Percentiles rank a stretch among this genome's conserved stretches.
phyloP scores from a whole-genome alignment of 1,140 invertebrate genomes.

The Pseudomyrmex cubaensis region DNA sequence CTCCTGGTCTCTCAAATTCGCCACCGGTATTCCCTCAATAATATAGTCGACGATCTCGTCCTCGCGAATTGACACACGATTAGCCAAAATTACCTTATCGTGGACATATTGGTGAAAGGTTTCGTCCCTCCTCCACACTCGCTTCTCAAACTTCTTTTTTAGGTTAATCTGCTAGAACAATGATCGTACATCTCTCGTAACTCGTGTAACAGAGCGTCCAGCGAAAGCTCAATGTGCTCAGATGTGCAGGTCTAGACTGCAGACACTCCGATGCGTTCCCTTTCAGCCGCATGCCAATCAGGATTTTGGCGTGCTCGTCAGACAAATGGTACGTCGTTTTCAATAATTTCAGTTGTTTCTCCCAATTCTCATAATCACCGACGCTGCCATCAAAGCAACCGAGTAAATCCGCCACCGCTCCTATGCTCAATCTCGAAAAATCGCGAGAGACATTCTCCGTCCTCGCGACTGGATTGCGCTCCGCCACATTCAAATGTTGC shows the following conservation, averaged over 20 bases:
- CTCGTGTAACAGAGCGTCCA: not conserved
- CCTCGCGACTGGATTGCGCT: too few species aligned
- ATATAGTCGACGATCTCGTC: not conserved
- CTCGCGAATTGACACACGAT: not conserved
- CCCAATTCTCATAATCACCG: not conserved
- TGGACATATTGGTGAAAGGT: not conserved
- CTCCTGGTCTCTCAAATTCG: not conserved
- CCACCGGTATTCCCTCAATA: not conserved
- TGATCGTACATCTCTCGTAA: not conserved
- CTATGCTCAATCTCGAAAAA: not conserved
- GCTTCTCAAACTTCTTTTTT: not conserved
- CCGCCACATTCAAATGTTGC: too few species aligned
- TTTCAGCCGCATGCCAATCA: not conserved
- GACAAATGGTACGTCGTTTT: not conserved
- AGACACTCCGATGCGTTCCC: conserved; percentile 22
- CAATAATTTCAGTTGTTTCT: not conserved
- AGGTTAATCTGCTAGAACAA: not conserved
- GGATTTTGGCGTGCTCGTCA: not conserved
- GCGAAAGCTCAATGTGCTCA: not conserved
- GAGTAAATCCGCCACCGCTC: not conserved
- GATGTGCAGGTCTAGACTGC: not conserved
- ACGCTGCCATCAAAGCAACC: not conserved
- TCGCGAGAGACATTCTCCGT: too few species aligned
- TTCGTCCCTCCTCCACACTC: not conserved
- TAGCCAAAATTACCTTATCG: not conserved